Conservation (phyloP, 2,888 invertebrate species). For the Seira ritae region DNA sequence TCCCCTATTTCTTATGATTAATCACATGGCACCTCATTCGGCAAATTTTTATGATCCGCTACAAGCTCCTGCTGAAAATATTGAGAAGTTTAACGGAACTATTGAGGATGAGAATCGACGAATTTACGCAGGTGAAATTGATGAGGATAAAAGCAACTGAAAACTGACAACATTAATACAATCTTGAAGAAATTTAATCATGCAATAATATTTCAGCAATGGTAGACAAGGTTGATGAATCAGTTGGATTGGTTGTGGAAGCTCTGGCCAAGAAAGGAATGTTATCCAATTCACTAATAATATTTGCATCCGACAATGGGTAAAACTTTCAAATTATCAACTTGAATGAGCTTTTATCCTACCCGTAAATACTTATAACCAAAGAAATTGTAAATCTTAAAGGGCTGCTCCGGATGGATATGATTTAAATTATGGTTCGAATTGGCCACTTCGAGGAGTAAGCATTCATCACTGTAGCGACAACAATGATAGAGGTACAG, state of each 20-base stretch:
- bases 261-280: conserved; percentile 82
- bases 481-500: too few species aligned
- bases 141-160: too few species aligned
- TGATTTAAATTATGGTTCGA: conserved; percentile 84
- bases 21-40: conserved; percentile 88
- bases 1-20: conserved; percentile 79
- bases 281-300: conserved; percentile 84
- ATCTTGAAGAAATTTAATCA: too few species aligned
- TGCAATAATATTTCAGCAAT: conserved; percentile 81
- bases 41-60: conserved; percentile 82
- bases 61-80: conserved; percentile 84
- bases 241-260: conserved; percentile 86
- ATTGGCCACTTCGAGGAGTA: conserved; percentile 60
- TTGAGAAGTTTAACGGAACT: conserved; percentile 81
- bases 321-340: not conserved
- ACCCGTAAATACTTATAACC: too few species aligned
- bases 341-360: too few species aligned
- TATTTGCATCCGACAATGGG: conserved; percentile 92
- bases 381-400: too few species aligned
- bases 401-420: conserved; percentile 83
- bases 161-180: too few species aligned
- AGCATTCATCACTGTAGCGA: conserved; percentile 73
- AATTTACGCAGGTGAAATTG: conserved; percentile 83
- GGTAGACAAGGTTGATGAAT: conserved; percentile 89
- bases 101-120: conserved; percentile 82